Percentiles rank a stretch among this genome's conserved stretches.
phyloP scores from a whole-genome alignment of 2,113 vertebrate genomes.

The Pygoscelis antarcticus region DNA sequence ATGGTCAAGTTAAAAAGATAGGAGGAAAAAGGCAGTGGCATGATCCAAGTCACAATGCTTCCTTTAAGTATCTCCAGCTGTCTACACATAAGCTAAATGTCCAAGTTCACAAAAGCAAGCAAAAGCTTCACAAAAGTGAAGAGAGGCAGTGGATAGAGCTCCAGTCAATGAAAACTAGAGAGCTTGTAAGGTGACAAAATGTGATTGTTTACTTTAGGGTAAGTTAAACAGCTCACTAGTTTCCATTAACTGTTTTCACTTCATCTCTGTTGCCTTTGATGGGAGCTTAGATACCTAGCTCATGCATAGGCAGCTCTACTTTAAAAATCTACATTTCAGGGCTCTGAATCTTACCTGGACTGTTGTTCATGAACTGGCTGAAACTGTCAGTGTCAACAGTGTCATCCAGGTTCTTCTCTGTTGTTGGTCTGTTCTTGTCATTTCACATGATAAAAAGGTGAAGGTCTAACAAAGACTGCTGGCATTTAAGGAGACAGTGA shows the following conservation, averaged over 20 bases:
- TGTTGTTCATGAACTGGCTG: not conserved
- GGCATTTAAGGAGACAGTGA: not conserved
- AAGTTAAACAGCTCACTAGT: not conserved
- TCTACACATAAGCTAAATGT: not conserved
- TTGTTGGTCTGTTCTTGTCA: not conserved
- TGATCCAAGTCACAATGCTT: not conserved
- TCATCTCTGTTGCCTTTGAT: not conserved
- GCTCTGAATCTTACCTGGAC: not conserved
- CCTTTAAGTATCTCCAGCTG: not conserved
- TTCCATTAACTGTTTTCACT: not conserved
- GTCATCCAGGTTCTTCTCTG: not conserved
- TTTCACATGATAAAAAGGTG: not conserved
- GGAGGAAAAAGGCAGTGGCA: not conserved
- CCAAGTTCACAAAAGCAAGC: not conserved
- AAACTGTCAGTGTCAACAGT: not conserved
- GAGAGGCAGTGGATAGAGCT: not conserved
- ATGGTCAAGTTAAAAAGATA: not conserved
- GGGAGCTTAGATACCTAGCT: not conserved
- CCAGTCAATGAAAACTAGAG: not conserved
- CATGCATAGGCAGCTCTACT: not conserved
- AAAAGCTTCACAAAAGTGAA: not conserved
- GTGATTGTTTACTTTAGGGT: not conserved
- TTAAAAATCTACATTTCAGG: not conserved
- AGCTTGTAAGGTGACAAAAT: not conserved
- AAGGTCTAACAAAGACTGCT: not conserved